Conservation (phyloP, 2,797 vertebrate species). For the Brotula barbata region DNA sequence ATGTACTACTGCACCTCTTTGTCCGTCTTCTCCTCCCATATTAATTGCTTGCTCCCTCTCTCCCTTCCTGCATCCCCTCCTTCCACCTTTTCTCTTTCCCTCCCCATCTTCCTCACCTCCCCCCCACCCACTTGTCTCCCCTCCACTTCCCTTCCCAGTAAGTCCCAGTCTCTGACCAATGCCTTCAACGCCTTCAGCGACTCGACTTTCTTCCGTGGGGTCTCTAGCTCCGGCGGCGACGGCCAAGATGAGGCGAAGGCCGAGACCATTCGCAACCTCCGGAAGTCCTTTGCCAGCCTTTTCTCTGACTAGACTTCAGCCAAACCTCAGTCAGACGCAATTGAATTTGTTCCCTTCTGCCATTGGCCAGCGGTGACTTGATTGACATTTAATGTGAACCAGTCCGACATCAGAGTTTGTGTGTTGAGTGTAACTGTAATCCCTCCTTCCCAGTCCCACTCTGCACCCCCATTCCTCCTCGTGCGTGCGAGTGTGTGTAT, state of each 20-base stretch:
- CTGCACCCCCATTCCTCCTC: conserved; percentile 38
- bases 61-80: conserved; percentile 14
- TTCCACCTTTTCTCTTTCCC: conserved; percentile 47
- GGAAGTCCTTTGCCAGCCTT: conserved; percentile 90
- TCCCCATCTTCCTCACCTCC: conserved; percentile 10
- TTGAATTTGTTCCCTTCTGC: conserved; percentile 44
- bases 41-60: background rate
- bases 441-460: conserved; percentile 55
- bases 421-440: conserved; percentile 76
- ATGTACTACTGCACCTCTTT: conserved; percentile 47
- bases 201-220: conserved; percentile 84
- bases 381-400: conserved; percentile 74
- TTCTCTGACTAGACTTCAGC: conserved; percentile 86
- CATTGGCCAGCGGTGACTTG: conserved; percentile 63
- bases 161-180: conserved; percentile 98
- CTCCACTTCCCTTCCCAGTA: conserved; percentile 80
- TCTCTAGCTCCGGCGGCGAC: conserved; percentile 65
- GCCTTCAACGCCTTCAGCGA: conserved; percentile 94
- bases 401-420: conserved; percentile 76
- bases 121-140: background rate
- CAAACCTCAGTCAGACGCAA: conserved; percentile 18
- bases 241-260: conserved; percentile 91
- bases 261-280: conserved; percentile 89
- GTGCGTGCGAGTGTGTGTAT: conserved; percentile 61
- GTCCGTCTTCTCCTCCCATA: conserved; percentile 9